phyloP scores from a whole-genome alignment of 2,113 vertebrate species.

The Climacteris rufus region DNA sequence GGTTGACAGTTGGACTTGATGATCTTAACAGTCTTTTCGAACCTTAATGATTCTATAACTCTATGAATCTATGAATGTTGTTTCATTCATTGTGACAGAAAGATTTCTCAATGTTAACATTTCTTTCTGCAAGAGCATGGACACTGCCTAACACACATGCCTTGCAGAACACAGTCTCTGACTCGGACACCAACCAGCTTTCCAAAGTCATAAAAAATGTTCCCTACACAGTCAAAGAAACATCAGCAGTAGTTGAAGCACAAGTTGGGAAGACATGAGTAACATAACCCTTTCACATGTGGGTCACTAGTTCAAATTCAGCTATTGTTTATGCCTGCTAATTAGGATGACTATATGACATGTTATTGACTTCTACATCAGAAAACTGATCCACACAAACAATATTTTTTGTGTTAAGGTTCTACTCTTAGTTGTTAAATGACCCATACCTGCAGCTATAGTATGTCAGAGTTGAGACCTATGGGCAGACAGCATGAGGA shows the following conservation, averaged over 20 bases:
- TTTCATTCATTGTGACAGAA: neutral
- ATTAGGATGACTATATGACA: neutral
- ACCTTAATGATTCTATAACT: neutral
- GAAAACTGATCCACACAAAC: neutral
- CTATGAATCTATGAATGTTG: neutral
- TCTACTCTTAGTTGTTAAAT: neutral
- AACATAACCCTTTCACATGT: neutral
- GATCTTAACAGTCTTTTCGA: neutral
- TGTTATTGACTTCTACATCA: neutral
- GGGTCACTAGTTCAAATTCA: neutral
- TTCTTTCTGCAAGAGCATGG: neutral
- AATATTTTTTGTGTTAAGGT: neutral
- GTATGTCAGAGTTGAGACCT: neutral
- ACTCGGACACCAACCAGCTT: neutral
- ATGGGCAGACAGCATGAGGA: neutral
- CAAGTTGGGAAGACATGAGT: neutral
- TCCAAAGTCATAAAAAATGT: neutral
- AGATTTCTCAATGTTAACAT: neutral
- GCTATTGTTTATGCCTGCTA: neutral
- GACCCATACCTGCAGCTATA: neutral
- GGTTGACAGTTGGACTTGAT: neutral
- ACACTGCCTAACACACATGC: neutral
- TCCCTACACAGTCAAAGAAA: neutral
- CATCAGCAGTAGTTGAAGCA: neutral
- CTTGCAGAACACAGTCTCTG: neutral